phyloP scores from a whole-genome alignment of 2,113 vertebrate genomes.

The Heteronetta atricapilla region DNA sequence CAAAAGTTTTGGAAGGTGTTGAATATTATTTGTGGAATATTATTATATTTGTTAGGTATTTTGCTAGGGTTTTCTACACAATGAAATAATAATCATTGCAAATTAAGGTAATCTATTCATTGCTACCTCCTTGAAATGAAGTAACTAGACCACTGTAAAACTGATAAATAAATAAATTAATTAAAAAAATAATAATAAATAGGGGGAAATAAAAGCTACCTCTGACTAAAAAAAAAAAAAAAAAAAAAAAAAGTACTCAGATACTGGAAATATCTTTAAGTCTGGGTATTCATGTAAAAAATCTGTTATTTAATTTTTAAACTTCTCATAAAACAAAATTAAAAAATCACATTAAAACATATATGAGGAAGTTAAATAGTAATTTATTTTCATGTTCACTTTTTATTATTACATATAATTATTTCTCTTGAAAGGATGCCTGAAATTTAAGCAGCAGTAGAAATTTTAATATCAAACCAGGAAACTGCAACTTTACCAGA shows the following conservation, averaged over 20 bases:
- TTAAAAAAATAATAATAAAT: not conserved
- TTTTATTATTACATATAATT: not conserved
- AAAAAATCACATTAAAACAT: not conserved
- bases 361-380: not conserved
- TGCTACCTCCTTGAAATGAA: not conserved
- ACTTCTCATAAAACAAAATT: not conserved
- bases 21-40: not conserved
- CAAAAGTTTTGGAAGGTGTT: no score
- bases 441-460: not conserved
- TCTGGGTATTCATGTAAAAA: not conserved
- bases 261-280: not conserved
- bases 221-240: not conserved
- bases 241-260: not conserved
- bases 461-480: not conserved
- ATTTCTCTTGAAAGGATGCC: not conserved
- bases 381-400: not conserved
- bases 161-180: not conserved
- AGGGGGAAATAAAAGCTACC: not conserved
- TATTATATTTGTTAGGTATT: not conserved
- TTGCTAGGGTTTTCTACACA: not conserved
- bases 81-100: not conserved
- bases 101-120: not conserved
- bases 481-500: not conserved
- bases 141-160: not conserved
- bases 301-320: not conserved